Conservation (phyloP, 2,797 vertebrate genomes). For the Alfaro cultratus region DNA sequence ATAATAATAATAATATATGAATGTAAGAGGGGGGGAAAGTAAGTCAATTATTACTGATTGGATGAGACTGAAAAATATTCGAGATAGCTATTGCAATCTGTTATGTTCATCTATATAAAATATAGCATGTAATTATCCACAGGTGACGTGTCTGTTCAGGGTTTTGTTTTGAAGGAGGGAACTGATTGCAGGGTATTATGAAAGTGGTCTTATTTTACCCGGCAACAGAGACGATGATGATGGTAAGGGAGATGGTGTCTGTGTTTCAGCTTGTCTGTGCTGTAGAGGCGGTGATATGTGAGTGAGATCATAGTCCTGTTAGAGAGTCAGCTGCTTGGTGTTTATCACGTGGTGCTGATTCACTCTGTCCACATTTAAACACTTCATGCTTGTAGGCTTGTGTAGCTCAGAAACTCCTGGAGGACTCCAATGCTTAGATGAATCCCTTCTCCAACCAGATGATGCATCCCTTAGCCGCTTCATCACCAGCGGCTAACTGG, state of each 20-base stretch:
- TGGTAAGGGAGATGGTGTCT: background rate
- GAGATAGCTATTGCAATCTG: no score
- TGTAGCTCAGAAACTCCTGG: background rate
- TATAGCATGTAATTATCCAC: no score
- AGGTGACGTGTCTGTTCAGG: no score
- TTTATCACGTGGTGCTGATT: conserved; percentile 44
- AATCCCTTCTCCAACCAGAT: background rate
- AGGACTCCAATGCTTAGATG: background rate
- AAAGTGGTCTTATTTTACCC: background rate
- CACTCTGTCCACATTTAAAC: conserved; percentile 22
- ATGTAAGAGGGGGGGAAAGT: background rate
- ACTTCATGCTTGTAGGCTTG: background rate
- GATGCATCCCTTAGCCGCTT: no score
- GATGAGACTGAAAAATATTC: background rate
- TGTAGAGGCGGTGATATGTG: conserved; percentile 25
- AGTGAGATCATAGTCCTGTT: conserved; percentile 51
- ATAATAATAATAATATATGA: background rate
- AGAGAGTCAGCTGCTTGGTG: conserved; percentile 45
- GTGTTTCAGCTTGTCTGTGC: conserved; percentile 9
- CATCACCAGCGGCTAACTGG: no score
- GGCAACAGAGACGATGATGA: background rate
- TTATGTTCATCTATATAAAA: no score
- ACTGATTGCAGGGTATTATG: background rate
- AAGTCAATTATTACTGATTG: background rate
- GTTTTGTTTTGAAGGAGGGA: background rate